Percentiles rank a stretch among this genome's conserved stretches.
These are phyloP conservation scores for Crocuta crocuta DNA, from an alignment of 2,113 vertebrate species.

Conservation along the genomic window DNA sequence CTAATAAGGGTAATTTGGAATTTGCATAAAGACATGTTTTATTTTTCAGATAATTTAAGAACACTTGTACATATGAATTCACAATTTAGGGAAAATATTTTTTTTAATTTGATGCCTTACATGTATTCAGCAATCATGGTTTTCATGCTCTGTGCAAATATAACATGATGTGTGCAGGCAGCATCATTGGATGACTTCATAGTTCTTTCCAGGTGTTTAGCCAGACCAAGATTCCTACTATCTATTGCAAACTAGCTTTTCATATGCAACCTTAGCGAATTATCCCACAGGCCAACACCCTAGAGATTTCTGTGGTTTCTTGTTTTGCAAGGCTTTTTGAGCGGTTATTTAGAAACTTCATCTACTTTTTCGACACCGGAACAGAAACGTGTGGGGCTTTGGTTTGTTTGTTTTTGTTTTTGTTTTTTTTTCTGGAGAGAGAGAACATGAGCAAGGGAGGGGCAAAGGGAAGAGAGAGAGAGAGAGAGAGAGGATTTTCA, in stretches of 20 bases:
- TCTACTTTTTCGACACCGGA: not conserved
- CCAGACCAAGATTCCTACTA: not conserved
- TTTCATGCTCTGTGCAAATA: not conserved
- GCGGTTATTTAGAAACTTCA: not conserved
- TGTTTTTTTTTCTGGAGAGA: too few species aligned
- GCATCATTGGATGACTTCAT: not conserved
- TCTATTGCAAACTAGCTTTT: not conserved
- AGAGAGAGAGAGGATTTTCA: too few species aligned
- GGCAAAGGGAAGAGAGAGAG: too few species aligned
- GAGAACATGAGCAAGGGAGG: too few species aligned
- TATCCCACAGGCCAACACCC: not conserved
- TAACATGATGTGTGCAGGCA: not conserved
- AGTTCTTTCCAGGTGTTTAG: not conserved
- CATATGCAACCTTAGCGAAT: not conserved
- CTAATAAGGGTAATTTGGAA: not conserved
- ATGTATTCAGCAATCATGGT: not conserved
- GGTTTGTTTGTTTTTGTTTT: too few species aligned
- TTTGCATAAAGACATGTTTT: not conserved
- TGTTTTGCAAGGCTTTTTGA: not conserved
- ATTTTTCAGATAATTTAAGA: not conserved
- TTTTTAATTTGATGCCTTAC: not conserved
- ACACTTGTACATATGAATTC: not conserved
- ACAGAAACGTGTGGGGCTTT: not conserved
- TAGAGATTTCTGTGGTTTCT: not conserved
- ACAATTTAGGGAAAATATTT: not conserved